Base-by-base conservation (phyloP, 2,888 invertebrate species). In the Tachystola acroxantha region DNA sequence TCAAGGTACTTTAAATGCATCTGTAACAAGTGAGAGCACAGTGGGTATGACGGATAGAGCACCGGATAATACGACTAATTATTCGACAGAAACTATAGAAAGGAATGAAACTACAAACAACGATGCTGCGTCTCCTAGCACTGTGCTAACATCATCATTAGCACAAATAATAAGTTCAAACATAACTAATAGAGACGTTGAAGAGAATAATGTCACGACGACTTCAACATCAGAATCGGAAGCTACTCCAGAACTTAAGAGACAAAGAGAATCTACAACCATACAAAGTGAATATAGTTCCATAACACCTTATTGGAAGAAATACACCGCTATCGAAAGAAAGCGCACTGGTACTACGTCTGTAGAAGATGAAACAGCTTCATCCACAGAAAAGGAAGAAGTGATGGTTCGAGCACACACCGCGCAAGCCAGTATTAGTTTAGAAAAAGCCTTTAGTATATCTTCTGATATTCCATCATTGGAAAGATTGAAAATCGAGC, bases 251-350 rank as follows among this genome's bases (percentile, higher is more conserved):
- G 7, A 9, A 24, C n/a, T n/a, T n/a, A 9, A 24, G 24, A n/a
- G n/a, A 24, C 24, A 24, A 10, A 16, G 32, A 33, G 14, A 35
- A 16, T n/a, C n/a, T n/a, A n/a, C n/a, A n/a, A 13, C n/a, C 24
- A 14, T 42, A 32, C 38, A 34, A 19, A 34, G 35, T 5, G 39
- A 33, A 28, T 37, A 40, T 5, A 47, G 41, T 19, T 28, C 28
- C 10, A 43, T 39, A 11, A 43, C 46, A 14, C 57, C 64, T 7
- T 38, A 45, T 14, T 54, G 65, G 66, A 68, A 65, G 47, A 65
- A 61, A 38, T 70, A 73, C 39, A 65, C 57, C 27, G 56, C 43
- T 0, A 68, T 72, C 40, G 62, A 65, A 22, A 61, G 70, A 48
- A 68, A 64, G 47, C 51, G 48, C 2, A 22, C 36, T 2, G 42